These are phyloP conservation scores for Brachionus paranguensis DNA, from an alignment of 1,140 invertebrate species.

Conservation along the genomic window DNA sequence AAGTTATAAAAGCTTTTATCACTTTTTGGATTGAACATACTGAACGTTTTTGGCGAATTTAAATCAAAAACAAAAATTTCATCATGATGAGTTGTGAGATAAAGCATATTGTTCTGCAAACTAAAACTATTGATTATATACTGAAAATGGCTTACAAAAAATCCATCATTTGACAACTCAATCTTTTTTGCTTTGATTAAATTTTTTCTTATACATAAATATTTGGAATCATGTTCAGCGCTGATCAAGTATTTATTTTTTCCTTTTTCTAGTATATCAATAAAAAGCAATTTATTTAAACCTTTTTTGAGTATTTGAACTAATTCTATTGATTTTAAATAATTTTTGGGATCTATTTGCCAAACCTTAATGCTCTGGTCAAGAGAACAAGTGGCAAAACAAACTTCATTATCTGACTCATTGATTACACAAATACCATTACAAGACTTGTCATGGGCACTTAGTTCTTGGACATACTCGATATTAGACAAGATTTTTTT, in stretches of 20 bases:
- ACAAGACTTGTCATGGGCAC: slow-evolving; percentile 10
- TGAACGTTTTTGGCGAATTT: not conserved
- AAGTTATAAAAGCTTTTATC: not conserved
- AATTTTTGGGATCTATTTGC: not conserved
- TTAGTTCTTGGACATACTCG: not conserved
- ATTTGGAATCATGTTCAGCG: not conserved
- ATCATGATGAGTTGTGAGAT: not conserved
- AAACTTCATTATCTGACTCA: not conserved
- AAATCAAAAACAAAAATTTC: slow-evolving; percentile 19
- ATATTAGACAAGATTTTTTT: not conserved
- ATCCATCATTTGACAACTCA: not conserved
- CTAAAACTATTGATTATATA: not conserved
- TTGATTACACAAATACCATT: not conserved
- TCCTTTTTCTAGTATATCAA: not conserved
- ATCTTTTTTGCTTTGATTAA: not conserved
- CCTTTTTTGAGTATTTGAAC: not conserved
- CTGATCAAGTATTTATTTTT: not conserved
- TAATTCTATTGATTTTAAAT: not conserved
- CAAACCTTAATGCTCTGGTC: not conserved
- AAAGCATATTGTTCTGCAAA: not conserved
- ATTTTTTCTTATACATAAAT: not conserved
- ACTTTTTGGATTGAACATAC: not conserved
- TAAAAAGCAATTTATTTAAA: not conserved
- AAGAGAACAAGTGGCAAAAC: not conserved
- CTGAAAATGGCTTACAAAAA: not conserved